Base-by-base conservation (phyloP, 2,113 vertebrate genomes). In the Nesoenas mayeri region DNA sequence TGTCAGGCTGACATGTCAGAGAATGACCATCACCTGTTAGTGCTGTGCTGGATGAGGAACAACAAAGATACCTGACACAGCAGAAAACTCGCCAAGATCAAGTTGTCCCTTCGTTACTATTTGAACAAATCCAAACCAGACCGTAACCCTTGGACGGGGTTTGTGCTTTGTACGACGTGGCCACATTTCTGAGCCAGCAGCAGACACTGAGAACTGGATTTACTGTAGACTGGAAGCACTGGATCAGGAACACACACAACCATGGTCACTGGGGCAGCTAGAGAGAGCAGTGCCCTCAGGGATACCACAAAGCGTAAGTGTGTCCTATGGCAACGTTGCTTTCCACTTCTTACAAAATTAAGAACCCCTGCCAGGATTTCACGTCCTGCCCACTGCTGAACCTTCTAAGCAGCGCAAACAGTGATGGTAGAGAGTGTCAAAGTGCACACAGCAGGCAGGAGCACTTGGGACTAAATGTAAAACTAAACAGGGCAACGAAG, bases 371-470 rank as follows among this genome's bases (percentile, higher is more conserved):
- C 32, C 75, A 85, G 71, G 12, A 48, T 64, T 64, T 62, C 75
- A 32, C 0, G 4, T 38, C 61, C 79, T 95, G 64, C 51, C 51
- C 79, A 22, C 32, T 71, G n/a, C 66, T 54, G 38, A 57, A 15
- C 47, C 32, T 40, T 58, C 34, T 5, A 15, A 42, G 42, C 34
- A 58, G 65, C 42, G 15, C 32, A 56, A 60, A 44, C 47, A 57
- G 25, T 32, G 60, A 12, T 4, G 29, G 69, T 2, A 8, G 3
- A 4, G 0, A 48, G 50, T 40, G 64, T 71, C 54, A 47, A 6
- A 47, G 15, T 2, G 53, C 22, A 12, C 8, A 8, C 0, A 6
- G 32, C 42, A 62, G 54, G 15, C 6, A 42, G 0, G 3, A 75
- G 24, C 38, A 14, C 15, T 47, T 25, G 42, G 48, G 58, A 48